These are phyloP conservation scores for Stenodera caucasica DNA, from an alignment of 2,888 invertebrate genomes.

Conservation along the genomic window DNA sequence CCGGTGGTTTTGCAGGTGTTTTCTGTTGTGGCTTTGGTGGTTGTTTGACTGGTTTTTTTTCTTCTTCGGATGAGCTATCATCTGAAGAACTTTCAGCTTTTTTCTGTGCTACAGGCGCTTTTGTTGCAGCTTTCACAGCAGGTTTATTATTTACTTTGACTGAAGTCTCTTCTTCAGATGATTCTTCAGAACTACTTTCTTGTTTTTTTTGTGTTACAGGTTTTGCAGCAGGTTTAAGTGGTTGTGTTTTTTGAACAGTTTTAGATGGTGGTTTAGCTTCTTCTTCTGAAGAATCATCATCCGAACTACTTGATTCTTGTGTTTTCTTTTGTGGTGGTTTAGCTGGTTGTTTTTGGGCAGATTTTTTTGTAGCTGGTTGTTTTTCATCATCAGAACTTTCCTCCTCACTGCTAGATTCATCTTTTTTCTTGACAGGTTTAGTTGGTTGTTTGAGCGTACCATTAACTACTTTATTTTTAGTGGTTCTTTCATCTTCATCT, in stretches of 20 bases:
- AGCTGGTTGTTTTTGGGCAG: slow-evolving; percentile 24
- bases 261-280: slow-evolving; percentile 36
- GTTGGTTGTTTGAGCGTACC: slow-evolving; percentile 25
- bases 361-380: slow-evolving; percentile 3
- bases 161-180: slow-evolving; percentile 36
- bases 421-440: slow-evolving; percentile 26
- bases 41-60: slow-evolving; percentile 24
- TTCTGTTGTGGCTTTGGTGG: slow-evolving; percentile 18
- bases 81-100: slow-evolving; percentile 33
- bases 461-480: slow-evolving; percentile 22
- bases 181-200: slow-evolving; percentile 39
- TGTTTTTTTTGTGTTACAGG: slow-evolving; percentile 29
- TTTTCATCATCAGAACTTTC: slow-evolving; percentile 39
- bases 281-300: slow-evolving; percentile 43
- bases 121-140: slow-evolving; percentile 15
- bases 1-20: slow-evolving; percentile 10
- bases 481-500: slow-evolving; percentile 38
- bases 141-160: slow-evolving; percentile 13
- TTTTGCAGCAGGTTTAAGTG: slow-evolving; percentile 25
- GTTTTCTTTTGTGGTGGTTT: slow-evolving; percentile 29
- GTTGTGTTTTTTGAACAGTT: slow-evolving; percentile 27
- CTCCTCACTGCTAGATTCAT: slow-evolving; percentile 30
- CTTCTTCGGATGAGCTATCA: slow-evolving; percentile 40
- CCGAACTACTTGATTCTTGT: slow-evolving; percentile 36
- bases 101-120: slow-evolving; percentile 13